Evolutionary conservation across 2,113 vertebrate genomes (phyloP), one percentile per base, ranked within the genome.

Genomic region (Gopherus flavomarginatus): DNA sequence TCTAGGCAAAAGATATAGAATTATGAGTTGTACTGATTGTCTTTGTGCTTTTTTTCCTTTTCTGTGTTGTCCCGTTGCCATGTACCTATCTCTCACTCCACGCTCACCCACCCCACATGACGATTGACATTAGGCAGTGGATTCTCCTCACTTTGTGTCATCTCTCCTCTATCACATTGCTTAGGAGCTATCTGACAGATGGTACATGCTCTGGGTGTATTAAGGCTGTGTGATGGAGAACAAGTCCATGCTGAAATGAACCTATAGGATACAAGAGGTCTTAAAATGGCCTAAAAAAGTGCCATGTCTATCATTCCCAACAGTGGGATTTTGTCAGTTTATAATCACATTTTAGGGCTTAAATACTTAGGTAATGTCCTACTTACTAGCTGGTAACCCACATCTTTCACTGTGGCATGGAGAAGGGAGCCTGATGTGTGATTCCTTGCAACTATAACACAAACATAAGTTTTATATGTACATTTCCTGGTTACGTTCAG

Each of bases 231-330:
- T 91, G 92, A 93, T 96, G 91, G 91, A 90, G 95, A 93, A 91
- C 91, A 94, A 21, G 44, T 96, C 69, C 50, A 56, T 56, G 53
- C 50, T 93, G 95, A 96, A 95, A 96, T 93, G 94, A 95, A 89
- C 82, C 94, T 54, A 29, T 44, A 94, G 93, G 86, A 96, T 47
- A 88, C 81, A 94, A 82, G 84, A 9, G 87, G 85, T 96, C 96
- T 95, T 95, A 88, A 92, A 96, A 94, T 95, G 21, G 93, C 85
- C 93, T 95, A 87, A 57, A 11, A 57, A 88, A 92, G 86, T 92
- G 91, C 93, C 0, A 0, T 93, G 92, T 94, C 94, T 94, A 81
- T 96, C 87, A 94, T 81, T 0, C 91, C 94, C 83, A 92, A 86
- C 83, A 31, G 22, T 92, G 93, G 87, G 81, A 78, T 97, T 96